Conservation (phyloP, 2,113 vertebrate genomes). For the Eublepharis macularius region DNA sequence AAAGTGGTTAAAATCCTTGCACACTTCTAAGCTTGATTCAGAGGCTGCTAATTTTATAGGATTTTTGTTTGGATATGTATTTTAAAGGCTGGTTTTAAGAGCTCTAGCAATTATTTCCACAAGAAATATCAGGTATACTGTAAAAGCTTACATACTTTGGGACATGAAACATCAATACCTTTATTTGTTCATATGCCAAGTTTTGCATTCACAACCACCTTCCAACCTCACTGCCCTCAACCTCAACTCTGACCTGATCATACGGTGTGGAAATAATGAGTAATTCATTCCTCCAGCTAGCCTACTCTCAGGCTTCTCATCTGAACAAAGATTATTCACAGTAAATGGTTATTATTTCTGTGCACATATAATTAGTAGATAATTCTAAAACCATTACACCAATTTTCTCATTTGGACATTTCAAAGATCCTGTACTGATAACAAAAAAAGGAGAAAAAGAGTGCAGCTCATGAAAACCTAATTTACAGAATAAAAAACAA, state of each 20-base stretch:
- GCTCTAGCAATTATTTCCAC: neutral
- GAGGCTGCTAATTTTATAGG: constrained; percentile 41
- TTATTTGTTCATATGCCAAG: neutral
- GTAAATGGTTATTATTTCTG: neutral
- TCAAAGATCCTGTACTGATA: neutral
- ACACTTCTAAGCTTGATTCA: constrained; percentile 21
- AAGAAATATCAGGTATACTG: constrained; percentile 35
- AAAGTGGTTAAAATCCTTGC: neutral
- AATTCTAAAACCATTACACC: neutral
- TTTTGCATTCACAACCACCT: neutral
- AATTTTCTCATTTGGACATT: neutral
- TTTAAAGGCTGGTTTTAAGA: constrained; percentile 28
- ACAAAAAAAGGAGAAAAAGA: neutral
- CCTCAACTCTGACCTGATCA: constrained; percentile 27
- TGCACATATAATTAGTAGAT: neutral
- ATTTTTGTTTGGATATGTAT: constrained; percentile 41
- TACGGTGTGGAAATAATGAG: constrained; percentile 24
- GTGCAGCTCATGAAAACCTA: neutral
- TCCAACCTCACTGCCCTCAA: constrained; percentile 3
- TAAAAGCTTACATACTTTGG: constrained; percentile 7
- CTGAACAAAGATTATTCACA: constrained; percentile 13
- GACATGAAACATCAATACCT: constrained; percentile 18
- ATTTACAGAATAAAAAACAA: neutral
- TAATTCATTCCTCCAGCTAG: constrained; percentile 8
- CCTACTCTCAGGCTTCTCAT: neutral